Conservation (phyloP, 1,140 invertebrate species). For the Drosophila pachea region DNA sequence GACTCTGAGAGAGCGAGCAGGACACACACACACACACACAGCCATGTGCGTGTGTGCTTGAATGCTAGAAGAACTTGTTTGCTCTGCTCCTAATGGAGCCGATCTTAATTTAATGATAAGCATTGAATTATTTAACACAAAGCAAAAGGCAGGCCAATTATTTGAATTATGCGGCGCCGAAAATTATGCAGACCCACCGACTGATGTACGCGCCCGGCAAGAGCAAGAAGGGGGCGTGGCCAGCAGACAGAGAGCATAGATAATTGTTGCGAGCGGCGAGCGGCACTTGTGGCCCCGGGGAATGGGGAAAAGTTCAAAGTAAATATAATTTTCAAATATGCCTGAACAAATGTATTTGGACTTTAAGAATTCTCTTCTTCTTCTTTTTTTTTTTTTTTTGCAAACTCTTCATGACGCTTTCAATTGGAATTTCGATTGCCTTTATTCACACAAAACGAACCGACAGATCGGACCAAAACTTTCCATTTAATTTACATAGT, state of each 20-base stretch:
- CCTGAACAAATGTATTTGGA: too few species aligned
- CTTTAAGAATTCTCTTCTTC: too few species aligned
- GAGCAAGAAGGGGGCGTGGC: constrained; percentile 43
- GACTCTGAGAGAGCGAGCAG: background rate
- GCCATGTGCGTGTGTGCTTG: background rate
- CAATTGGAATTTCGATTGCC: too few species aligned
- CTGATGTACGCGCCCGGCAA: background rate
- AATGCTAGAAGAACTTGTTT: constrained; percentile 7
- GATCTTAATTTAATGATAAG: constrained; percentile 77
- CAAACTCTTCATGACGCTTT: too few species aligned
- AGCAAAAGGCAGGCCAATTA: constrained; percentile 47
- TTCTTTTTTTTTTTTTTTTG: too few species aligned
- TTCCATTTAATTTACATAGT: too few species aligned
- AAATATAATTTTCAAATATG: too few species aligned
- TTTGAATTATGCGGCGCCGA: constrained; percentile 69
- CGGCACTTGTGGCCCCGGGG: background rate
- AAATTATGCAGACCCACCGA: constrained; percentile 55
- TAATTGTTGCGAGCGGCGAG: background rate
- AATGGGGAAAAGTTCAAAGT: too few species aligned
- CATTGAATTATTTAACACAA: constrained; percentile 69
- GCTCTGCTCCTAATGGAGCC: constrained; percentile 53
- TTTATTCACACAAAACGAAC: too few species aligned
- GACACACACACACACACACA: background rate
- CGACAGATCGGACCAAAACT: too few species aligned
- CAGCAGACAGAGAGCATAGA: too few species aligned